Percentiles rank a stretch among this genome's conserved stretches.
phyloP scores from a whole-genome alignment of 2,113 vertebrate species.

The Hyaena hyaena region DNA sequence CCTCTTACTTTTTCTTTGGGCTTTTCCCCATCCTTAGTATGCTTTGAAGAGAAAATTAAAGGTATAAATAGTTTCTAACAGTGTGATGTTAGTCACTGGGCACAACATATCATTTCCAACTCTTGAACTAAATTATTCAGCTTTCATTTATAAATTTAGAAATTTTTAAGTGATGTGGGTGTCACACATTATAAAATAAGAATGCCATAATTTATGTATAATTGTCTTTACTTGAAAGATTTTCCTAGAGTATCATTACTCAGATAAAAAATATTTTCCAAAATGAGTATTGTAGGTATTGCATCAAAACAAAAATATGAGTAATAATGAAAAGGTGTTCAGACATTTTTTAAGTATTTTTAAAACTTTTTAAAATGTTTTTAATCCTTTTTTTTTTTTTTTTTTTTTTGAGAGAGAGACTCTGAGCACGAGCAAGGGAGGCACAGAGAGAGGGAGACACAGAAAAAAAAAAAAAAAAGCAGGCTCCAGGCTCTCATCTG shows the following conservation, averaged over 20 bases:
- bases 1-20: constrained; percentile 27
- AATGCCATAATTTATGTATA: not conserved
- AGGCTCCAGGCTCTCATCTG: too few species aligned
- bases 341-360: not conserved
- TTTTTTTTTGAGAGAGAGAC: too few species aligned
- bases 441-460: too few species aligned
- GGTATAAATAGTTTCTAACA: not conserved
- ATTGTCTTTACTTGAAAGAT: constrained; percentile 24
- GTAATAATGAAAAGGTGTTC: not conserved
- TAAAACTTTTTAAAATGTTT: too few species aligned
- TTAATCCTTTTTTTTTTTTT: too few species aligned
- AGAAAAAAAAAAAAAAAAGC: too few species aligned
- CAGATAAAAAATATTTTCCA: constrained; percentile 15
- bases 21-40: not conserved
- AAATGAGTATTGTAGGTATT: not conserved
- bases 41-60: constrained; percentile 59
- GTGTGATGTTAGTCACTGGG: constrained; percentile 21
- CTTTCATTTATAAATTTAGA: constrained; percentile 44
- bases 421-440: too few species aligned
- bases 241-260: constrained; percentile 27
- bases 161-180: not conserved
- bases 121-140: constrained; percentile 29
- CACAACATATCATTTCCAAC: not conserved
- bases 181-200: constrained; percentile 7
- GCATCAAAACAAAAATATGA: constrained; percentile 4